phyloP scores from a whole-genome alignment of 2,888 invertebrate species.

The Carterocephalus palaemon region DNA sequence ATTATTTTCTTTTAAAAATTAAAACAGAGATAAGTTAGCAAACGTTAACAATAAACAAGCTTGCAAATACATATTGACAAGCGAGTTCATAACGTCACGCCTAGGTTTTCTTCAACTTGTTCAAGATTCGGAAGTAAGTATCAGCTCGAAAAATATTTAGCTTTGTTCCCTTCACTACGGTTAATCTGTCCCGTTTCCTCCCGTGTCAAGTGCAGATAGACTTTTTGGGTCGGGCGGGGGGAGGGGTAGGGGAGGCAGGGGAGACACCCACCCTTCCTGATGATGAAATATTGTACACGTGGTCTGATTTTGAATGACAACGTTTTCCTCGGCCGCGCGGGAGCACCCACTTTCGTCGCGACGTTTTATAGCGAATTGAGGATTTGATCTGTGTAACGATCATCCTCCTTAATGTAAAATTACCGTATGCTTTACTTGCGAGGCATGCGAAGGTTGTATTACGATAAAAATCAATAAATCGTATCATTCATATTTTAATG shows the following conservation, averaged over 20 bases:
- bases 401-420: slow-evolving; percentile 45
- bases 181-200: slow-evolving; percentile 79
- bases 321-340: slow-evolving; percentile 76
- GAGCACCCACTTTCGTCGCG: slow-evolving; percentile 62
- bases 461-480: too few relatives aligned
- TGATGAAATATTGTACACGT: slow-evolving; percentile 87
- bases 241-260: slow-evolving; percentile 42
- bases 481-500: too few relatives aligned
- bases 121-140: slow-evolving; percentile 63
- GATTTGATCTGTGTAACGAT: slow-evolving; percentile 60
- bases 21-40: slow-evolving; percentile 2
- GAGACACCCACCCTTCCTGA: slow-evolving; percentile 70
- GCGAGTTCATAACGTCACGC: slow-evolving; percentile 16
- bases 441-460: too few relatives aligned
- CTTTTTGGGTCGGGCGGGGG: slow-evolving; percentile 68
- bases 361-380: slow-evolving; percentile 69
- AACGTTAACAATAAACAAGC: slow-evolving; percentile 3
- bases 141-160: slow-evolving; percentile 78
- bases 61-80: slow-evolving; percentile 5
- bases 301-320: slow-evolving; percentile 86
- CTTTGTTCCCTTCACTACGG: slow-evolving; percentile 78
- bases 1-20: slow-evolving; percentile 2
- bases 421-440: slow-evolving; percentile 21
- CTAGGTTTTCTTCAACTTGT: slow-evolving; percentile 43
- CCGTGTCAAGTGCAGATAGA: slow-evolving; percentile 78